These are phyloP conservation scores for Sebastes diploproa DNA, from an alignment of 2,797 vertebrate species.

Conservation along the genomic window DNA sequence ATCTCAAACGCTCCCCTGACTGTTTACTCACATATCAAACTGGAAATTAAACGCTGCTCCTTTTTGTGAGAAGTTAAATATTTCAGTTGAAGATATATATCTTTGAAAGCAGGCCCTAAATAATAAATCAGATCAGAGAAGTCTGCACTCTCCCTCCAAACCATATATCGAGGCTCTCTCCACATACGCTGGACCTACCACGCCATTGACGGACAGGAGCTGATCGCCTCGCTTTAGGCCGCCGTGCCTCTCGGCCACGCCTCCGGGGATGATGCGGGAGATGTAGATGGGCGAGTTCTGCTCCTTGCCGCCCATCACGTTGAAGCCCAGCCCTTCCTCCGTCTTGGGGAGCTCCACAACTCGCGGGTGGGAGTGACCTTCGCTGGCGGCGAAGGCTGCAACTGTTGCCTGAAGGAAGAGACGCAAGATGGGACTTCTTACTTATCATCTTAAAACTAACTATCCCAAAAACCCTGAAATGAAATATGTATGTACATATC, in stretches of 20 bases:
- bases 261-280: slow-evolving; percentile 98
- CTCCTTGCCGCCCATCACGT: slow-evolving; percentile 99
- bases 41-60: neutral
- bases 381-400: slow-evolving; percentile 96
- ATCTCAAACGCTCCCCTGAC: slow-evolving; percentile 6
- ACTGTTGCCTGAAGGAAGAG: slow-evolving; percentile 89
- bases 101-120: slow-evolving; percentile 13
- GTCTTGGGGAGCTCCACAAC: slow-evolving; percentile 98
- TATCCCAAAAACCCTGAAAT: neutral
- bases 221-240: slow-evolving; percentile 97
- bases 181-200: slow-evolving; percentile 82
- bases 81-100: neutral
- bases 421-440: neutral
- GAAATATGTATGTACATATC: neutral
- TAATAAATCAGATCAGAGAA: neutral
- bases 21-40: slow-evolving; percentile 16
- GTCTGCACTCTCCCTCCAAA: neutral
- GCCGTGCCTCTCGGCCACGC: slow-evolving; percentile 95
- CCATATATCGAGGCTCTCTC: neutral
- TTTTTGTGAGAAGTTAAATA: neutral
- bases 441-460: neutral
- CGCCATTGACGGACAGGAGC: slow-evolving; percentile 96
- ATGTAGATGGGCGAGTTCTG: slow-evolving; percentile 99
- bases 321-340: slow-evolving; percentile 97
- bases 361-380: slow-evolving; percentile 97